A percentile compares a stretch with the other conserved stretches of the same genome.
phyloP scores from a whole-genome alignment of 2,888 invertebrate species.

The Xestia sexstrigata region DNA sequence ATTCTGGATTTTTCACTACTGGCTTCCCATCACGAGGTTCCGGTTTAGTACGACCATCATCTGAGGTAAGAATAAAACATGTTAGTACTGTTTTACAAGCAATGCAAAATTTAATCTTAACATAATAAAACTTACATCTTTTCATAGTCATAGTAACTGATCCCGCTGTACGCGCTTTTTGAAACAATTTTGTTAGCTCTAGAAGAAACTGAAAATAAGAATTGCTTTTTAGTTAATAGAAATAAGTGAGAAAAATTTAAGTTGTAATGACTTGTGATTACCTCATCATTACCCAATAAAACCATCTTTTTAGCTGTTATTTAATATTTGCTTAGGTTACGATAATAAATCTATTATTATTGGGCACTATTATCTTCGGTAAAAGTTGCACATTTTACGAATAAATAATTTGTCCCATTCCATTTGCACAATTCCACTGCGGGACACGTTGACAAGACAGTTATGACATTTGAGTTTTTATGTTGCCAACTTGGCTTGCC shows the following conservation, averaged over 20 bases:
- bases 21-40: constrained; percentile 92
- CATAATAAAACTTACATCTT: constrained; percentile 94
- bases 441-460: constrained; percentile 72
- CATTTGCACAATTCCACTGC: constrained; percentile 37
- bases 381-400: constrained; percentile 69
- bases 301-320: constrained; percentile 89
- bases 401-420: constrained; percentile 54
- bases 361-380: constrained; percentile 49
- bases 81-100: neutral
- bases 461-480: constrained; percentile 45
- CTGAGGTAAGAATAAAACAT: constrained; percentile 82
- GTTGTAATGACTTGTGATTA: constrained; percentile 72
- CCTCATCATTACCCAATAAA: constrained; percentile 92
- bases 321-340: constrained; percentile 34
- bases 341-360: constrained; percentile 48
- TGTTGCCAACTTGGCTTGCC: constrained; percentile 29
- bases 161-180: constrained; percentile 94
- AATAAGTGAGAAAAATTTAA: constrained; percentile 19
- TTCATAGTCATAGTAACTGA: constrained; percentile 97
- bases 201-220: constrained; percentile 93
- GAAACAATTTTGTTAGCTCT: constrained; percentile 96
- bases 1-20: constrained; percentile 83
- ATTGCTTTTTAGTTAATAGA: constrained; percentile 24
- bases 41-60: constrained; percentile 95
- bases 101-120: neutral